Evolutionary conservation across 2,113 vertebrate species (phyloP), one percentile per base, ranked within the genome.

Genomic region (Blennius ocellaris): DNA sequence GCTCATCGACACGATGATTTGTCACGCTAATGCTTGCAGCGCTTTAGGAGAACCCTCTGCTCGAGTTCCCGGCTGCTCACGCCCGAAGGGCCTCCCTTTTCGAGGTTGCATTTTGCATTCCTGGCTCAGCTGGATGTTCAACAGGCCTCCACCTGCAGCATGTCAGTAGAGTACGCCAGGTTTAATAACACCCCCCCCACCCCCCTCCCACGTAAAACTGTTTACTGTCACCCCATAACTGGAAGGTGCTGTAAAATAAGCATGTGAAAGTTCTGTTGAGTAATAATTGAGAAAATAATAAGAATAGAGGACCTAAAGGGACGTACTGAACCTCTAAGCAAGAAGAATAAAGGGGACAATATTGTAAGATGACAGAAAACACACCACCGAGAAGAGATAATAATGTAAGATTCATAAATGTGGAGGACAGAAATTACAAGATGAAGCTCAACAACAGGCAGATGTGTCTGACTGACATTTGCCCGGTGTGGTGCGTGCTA

Each of bases 101-200:
- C 21, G 21, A 30, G 21, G 21, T 30, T 30, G 21, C 21, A 30
- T 30, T 81, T 68, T 52, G 39, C 90, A 91, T 92, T 92, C 91
- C 87, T 78, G 79, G 15, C 84, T 85, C 85, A 89, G 89, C 89
- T 88, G 89, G 87, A 92, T 74, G 70, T 73, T 86, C 79, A 81
- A 75, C 90, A 90, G 89, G 81, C 88, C 88, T 43, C 86, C 88
- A 83, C 89, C 87, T 89, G 88, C 76, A 82, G 78, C 83, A 65
- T 76, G 82, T 90, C 88, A 90, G 74, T 82, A 84, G 37, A 77
- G 73, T 62, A 40, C 41, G 38, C 41, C 38, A 37, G 63, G 61
- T 75, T 84, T 84, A 86, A 89, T 84, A 86, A 89, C 70, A 66
- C 63, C 47, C 80, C 69, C 72, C 69, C 7, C 39, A 30, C 14